Base-by-base conservation (phyloP, 2,888 invertebrate genomes). In the Malthinus flaveolus region DNA sequence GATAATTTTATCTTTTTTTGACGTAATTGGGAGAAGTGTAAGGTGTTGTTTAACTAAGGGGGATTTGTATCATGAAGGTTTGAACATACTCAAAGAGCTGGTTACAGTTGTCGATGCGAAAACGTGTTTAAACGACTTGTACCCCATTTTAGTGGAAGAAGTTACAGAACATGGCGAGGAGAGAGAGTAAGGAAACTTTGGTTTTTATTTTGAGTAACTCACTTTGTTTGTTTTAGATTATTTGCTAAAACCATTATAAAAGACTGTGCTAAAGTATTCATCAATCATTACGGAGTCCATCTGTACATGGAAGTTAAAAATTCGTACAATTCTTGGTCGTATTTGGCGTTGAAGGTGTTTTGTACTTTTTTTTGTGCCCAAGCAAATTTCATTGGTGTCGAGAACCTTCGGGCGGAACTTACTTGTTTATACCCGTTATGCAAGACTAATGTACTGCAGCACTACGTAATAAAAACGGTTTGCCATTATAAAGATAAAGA, bases 401-500 rank as follows among this genome's bases (percentile, higher is more conserved):
- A 23, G 2, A 23, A 2, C 2, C 23, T 13, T 12, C 11, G 9
- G 8, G n/a, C 9, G 1, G 39, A 42, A 5, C 13, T 42, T 11
- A 2, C 3, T n/a, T 9, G 8, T 1, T 42, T 42, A n/a, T 42
- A 42, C 9, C 11, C 13, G 8, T 42, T 42, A 42, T 15, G 15
- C 5, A 1, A 42, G 9, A 5, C 12, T 5, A 13, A 42, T 15
- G 3, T 23, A 13, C 39, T 42, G n/a, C 39, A 42, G 4, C 15
- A 42, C 23, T 42, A 42, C 23, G 9, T 42, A 6, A 15, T 42
- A 23, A 9, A 15, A 42, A 9, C 15, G 2, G 39, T 12, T 3
- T 42, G 39, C 15, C 15, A n/a, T 15, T 42, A n/a, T 42, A 13
- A 42, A 13, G 39, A 42, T 42, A 42, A 42, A 42, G 23, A 9